Evolutionary conservation across 2,113 vertebrate genomes (phyloP).

Genomic region (Urocynchramus pylzowi): DNA sequence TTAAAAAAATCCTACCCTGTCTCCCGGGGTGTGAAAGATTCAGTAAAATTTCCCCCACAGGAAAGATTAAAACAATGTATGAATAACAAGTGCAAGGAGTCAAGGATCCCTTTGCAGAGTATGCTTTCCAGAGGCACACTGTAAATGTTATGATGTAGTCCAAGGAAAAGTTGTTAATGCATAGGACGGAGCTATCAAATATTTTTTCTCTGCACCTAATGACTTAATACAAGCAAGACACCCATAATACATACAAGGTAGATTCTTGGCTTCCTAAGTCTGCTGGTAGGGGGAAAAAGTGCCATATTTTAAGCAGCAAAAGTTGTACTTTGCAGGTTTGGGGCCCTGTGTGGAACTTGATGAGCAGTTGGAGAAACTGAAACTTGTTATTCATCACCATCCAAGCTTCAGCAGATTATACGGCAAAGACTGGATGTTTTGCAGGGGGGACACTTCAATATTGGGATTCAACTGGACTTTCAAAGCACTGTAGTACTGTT

Average conservation of each 20-base stretch:
- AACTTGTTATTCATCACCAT: not conserved
- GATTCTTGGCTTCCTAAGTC: not conserved
- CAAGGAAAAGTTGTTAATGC: not conserved
- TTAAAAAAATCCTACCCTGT: not conserved
- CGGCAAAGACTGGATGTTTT: not conserved
- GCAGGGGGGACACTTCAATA: not conserved
- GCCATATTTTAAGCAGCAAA: not conserved
- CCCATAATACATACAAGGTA: not conserved
- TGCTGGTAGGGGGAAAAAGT: fast-evolving
- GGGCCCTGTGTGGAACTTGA: not conserved
- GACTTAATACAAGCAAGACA: not conserved
- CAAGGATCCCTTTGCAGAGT: not conserved
- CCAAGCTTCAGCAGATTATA: not conserved
- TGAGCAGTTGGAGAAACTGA: not conserved
- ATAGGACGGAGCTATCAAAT: not conserved
- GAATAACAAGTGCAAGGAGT: not conserved
- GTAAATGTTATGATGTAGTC: not conserved
- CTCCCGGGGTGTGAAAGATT: not conserved
- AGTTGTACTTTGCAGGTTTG: not conserved
- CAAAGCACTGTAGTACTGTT: not conserved
- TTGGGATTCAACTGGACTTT: not conserved
- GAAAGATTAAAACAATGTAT: not conserved
- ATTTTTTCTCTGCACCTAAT: not conserved
- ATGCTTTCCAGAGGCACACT: not conserved
- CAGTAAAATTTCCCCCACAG: not conserved